These are phyloP conservation scores for Rhinopomastus cyanomelas DNA, from an alignment of 2,113 vertebrate species.

Conservation along the genomic window DNA sequence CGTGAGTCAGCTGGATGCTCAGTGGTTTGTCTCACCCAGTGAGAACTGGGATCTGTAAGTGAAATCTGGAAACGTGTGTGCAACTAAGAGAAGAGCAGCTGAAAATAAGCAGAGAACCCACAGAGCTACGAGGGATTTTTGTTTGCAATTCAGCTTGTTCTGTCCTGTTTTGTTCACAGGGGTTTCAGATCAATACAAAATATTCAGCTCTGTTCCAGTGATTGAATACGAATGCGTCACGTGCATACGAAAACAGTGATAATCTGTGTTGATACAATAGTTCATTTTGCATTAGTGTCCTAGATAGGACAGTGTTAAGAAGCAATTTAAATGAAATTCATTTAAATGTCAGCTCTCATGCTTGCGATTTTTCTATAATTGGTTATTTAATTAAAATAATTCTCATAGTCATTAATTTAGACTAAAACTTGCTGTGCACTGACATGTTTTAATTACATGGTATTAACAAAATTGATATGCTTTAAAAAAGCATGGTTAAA, in stretches of 20 bases:
- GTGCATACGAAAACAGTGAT: slow-evolving; percentile 83
- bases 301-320: slow-evolving; percentile 99
- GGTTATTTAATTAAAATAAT: slow-evolving; percentile 99
- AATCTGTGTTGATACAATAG: slow-evolving; percentile 97
- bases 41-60: neutral
- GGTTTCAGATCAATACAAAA: slow-evolving; percentile 82
- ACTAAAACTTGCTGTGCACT: slow-evolving; percentile 99
- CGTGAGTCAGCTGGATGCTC: neutral
- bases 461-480: slow-evolving; percentile 99
- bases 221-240: slow-evolving; percentile 83
- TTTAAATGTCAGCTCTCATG: slow-evolving; percentile 99
- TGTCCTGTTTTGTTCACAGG: slow-evolving; percentile 73
- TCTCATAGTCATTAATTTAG: slow-evolving; percentile 99
- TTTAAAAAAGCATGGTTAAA: slow-evolving; percentile 99
- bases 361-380: slow-evolving; percentile 99
- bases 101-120: slow-evolving; percentile 41
- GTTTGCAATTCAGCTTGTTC: slow-evolving; percentile 65
- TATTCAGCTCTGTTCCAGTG: slow-evolving; percentile 80
- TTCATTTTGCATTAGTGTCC: slow-evolving; percentile 99
- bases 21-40: neutral
- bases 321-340: slow-evolving; percentile 99
- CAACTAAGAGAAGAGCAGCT: slow-evolving; percentile 48
- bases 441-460: slow-evolving; percentile 99
- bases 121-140: slow-evolving; percentile 50
- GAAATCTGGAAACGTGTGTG: no score